Percentiles rank a stretch among this genome's conserved stretches.
phyloP scores from a whole-genome alignment of 2,888 invertebrate genomes.

The Cosmopolites sordidus region DNA sequence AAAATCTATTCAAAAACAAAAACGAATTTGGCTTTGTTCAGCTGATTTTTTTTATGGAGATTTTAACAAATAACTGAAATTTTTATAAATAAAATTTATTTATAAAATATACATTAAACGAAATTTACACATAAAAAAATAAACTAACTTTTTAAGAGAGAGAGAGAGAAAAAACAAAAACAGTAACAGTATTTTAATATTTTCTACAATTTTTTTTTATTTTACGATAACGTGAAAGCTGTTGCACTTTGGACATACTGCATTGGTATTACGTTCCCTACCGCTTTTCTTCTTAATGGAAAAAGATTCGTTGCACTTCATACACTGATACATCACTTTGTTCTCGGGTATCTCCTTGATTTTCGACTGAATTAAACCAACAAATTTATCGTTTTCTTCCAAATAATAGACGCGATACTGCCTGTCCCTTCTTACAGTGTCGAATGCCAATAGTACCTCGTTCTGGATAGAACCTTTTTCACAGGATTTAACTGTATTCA shows the following conservation, averaged over 20 bases:
- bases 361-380: conserved; percentile 35
- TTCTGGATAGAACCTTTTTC: conserved; percentile 43
- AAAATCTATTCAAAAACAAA: too few relatives aligned
- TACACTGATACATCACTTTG: conserved; percentile 54
- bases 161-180: too few relatives aligned
- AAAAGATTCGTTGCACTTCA: conserved; percentile 61
- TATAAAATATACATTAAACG: too few relatives aligned
- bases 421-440: conserved; percentile 57
- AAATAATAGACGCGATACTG: conserved; percentile 57
- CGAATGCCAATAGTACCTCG: conserved; percentile 56
- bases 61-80: too few relatives aligned
- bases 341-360: conserved; percentile 42
- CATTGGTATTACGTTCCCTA: conserved; percentile 22
- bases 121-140: too few relatives aligned
- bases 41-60: too few relatives aligned
- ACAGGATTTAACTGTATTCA: conserved; percentile 53
- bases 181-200: too few relatives aligned
- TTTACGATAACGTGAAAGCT: conserved; percentile 54
- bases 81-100: too few relatives aligned
- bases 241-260: conserved; percentile 56
- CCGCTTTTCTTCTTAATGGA: conserved; percentile 47
- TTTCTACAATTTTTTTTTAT: too few relatives aligned
- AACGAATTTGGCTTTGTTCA: too few relatives aligned
- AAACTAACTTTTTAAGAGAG: too few relatives aligned
- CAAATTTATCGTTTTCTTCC: conserved; percentile 52